Conservation (phyloP, 2,113 vertebrate genomes). For the human (Homo sapiens) region DNA sequence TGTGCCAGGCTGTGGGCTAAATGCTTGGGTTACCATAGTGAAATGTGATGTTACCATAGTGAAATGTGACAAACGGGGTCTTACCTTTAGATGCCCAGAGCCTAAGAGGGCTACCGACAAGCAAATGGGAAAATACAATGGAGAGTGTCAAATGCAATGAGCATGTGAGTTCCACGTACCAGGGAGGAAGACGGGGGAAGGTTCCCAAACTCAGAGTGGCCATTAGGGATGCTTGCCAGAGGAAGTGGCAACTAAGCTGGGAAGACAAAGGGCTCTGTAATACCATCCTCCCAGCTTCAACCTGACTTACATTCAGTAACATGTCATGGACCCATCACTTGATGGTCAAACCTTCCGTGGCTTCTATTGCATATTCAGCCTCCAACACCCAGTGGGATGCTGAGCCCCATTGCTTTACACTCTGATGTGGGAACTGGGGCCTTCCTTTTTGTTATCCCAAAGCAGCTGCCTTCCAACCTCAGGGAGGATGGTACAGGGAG, state of each 20-base stretch:
- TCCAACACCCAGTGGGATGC: background rate
- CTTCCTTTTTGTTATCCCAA: background rate
- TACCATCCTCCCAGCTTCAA: background rate
- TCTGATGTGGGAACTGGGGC: background rate
- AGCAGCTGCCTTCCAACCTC: background rate
- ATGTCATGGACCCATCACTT: background rate
- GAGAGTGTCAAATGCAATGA: background rate
- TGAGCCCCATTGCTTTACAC: background rate
- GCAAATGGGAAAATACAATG: background rate
- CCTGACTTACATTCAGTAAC: background rate
- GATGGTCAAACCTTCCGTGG: background rate
- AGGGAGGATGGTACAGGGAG: background rate
- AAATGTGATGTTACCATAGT: background rate
- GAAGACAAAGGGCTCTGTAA: background rate
- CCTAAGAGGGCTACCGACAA: background rate
- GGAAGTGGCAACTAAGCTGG: background rate
- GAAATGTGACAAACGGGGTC: background rate
- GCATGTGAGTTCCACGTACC: background rate
- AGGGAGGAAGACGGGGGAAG: background rate
- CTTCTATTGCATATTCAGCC: background rate
- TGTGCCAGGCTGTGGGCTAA: background rate
- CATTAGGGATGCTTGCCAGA: background rate
- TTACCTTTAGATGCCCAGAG: background rate
- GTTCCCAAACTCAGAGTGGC: background rate
- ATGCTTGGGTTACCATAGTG: background rate